Evolutionary conservation across 2,797 vertebrate genomes (phyloP), one percentile per base, ranked within the genome.

Genomic region (Anniella stebbinsi): DNA sequence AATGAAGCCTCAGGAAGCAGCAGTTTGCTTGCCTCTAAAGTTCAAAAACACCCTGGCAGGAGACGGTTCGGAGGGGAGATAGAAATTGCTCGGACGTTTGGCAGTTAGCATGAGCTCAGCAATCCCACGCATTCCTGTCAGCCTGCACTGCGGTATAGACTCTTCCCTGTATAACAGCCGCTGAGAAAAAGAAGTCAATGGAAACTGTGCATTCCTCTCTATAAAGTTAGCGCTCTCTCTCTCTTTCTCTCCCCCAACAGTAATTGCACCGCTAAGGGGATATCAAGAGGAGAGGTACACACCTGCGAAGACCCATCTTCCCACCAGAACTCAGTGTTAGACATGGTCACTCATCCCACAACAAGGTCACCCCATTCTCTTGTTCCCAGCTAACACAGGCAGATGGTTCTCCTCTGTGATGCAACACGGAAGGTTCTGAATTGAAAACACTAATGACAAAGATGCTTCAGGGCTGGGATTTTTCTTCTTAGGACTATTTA

Each of bases 231-330:
- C 33, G 12, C 45, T 57, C 48, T 4, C 4, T 38, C 38, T 33
- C 51, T 12, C n/a, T 66, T 28, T 54, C 33, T 25, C 21, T 11
- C 10, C 38, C 36, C 21, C 28, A 54, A 11, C 6, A 21, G 4
- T 36, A 38, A 57, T 7, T 75, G 70, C 57, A 12, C 23, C 36
- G 33, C 12, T 21, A n/a, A 70, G 15, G 3, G 12, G 38, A 30
- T 10, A 23, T 33, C 45, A 84, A 30, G 12, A 21, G 33, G 41
- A 2, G 15, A 51, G 7, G n/a, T 23, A 41, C 89, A 77, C 83
- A 90, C 89, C 89, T 83, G 78, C 21, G 85, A 90, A 41, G 60
- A 83, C 28, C 23, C 89, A 38, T 90, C 78, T 41, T 28, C 77
- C 80, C 80, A 87, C 80, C 80, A 87, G 70, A 30, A 57, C 30